phyloP scores from a whole-genome alignment of 2,888 invertebrate species.

The Lapara coniferarum region DNA sequence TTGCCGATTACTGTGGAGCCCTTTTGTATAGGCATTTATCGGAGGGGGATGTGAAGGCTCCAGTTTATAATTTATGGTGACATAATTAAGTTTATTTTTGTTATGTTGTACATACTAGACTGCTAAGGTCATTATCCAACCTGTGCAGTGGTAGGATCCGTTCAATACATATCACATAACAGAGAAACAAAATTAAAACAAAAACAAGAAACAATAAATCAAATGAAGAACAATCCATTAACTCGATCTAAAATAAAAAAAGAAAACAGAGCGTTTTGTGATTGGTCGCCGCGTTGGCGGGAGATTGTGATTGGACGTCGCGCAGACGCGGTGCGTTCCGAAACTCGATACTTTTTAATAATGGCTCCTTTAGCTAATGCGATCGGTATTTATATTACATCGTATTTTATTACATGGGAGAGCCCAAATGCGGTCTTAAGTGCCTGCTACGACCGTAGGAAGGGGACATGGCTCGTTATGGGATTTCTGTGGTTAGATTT shows the following conservation, averaged over 20 bases:
- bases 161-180: conserved; percentile 20
- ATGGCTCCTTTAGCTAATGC: conserved; percentile 82
- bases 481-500: conserved; percentile 18
- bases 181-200: conserved; percentile 43
- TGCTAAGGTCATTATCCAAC: no score
- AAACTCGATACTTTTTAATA: conserved; percentile 83
- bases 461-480: conserved; percentile 26
- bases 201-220: conserved; percentile 72
- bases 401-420: conserved; percentile 77
- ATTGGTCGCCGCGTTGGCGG: conserved; percentile 70
- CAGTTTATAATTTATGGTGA: no score
- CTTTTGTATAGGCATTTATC: no score
- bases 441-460: conserved; percentile 41
- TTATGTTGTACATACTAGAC: no score
- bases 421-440: conserved; percentile 72
- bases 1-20: no score
- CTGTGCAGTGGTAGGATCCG: no score
- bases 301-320: conserved; percentile 65
- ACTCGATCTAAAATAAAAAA: conserved; percentile 74
- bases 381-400: conserved; percentile 78
- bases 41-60: no score
- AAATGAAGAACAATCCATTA: conserved; percentile 82
- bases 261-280: conserved; percentile 54
- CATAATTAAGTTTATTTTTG: no score
- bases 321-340: conserved; percentile 68